These are phyloP conservation scores for Triops cancriformis DNA, from an alignment of 1,140 invertebrate genomes.

Conservation along the genomic window DNA sequence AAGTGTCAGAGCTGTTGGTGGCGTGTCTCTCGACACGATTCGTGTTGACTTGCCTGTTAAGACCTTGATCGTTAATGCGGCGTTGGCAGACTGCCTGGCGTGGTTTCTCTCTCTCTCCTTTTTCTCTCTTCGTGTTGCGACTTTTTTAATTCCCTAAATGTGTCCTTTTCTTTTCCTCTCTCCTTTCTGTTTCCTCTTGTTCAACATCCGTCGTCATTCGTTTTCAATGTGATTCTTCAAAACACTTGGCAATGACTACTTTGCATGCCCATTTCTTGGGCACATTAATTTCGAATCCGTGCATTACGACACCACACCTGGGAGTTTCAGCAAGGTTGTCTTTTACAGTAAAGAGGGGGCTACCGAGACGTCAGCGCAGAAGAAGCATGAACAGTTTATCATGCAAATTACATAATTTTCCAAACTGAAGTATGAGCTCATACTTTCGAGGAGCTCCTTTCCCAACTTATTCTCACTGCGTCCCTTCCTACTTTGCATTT, in stretches of 20 bases:
- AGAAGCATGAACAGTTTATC: neutral
- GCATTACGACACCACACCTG: constrained; percentile 12
- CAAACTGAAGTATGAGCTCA: neutral
- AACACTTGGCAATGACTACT: neutral
- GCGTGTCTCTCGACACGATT: neutral
- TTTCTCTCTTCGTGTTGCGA: neutral
- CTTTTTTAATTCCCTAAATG: neutral
- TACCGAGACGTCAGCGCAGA: neutral
- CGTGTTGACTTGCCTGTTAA: constrained; percentile 10
- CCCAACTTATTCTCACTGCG: neutral
- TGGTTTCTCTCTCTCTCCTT: neutral
- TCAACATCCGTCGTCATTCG: neutral
- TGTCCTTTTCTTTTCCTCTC: neutral
- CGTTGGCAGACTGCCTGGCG: constrained; percentile 11
- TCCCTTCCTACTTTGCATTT: neutral
- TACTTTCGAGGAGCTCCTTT: neutral
- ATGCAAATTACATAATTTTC: neutral
- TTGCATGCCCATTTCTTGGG: neutral
- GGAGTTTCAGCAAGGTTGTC: neutral
- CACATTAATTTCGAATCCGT: neutral
- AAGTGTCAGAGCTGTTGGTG: neutral
- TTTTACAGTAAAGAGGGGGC: neutral
- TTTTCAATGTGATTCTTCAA: neutral
- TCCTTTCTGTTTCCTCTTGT: neutral
- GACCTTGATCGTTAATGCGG: constrained; percentile 9